Base-by-base conservation (phyloP, 1,140 invertebrate species). In the Sarcophaga peregrina region DNA sequence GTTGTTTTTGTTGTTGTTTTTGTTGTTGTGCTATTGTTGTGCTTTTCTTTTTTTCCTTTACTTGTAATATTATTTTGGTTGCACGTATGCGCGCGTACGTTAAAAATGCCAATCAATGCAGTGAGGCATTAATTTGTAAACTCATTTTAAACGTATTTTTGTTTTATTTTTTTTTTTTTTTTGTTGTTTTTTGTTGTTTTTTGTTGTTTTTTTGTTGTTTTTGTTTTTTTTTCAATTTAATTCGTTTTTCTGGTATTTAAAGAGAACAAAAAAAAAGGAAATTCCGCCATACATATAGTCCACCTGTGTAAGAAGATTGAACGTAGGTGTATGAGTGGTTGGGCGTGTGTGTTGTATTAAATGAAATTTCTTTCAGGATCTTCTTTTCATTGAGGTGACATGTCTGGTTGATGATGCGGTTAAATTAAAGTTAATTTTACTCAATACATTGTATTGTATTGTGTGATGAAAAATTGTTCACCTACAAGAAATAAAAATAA, bases 121-220 rank as follows among this genome's bases (percentile, higher is more conserved):
- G 87, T 87, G 86, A 88, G 86, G 87, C 87, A 88, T 88, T 88
- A 88, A 88, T 88, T 88, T 88, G 87, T 82, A 82, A 62, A 72
- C 81, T 50, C 58, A 72, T 82, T 82, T 78, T 50, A 78, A 78
- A 52, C 48, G 75, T 78, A 78, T 68, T 68, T 68, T 68, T 68
- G 7, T 7, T 58, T 6, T n/a, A n/a, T n/a, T 58, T 58, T 58
- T 58, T 15, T 58, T n/a, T 58, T 58, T 13, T 58, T 58, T 37
- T 15, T 15, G 7, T n/a, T 58, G 9, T 5, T 15, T n/a, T n/a
- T n/a, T n/a, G n/a, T 15, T 15, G 7, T n/a, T 68, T 68, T 68
- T 68, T 68, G 7, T 7, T 58, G n/a, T n/a, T 58, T 58, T 58
- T 58, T 15, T 58, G 6, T 58, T 58, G 1, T 58, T 58, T 37